phyloP scores from a whole-genome alignment of 1,140 invertebrate genomes.

The Drosophila nikananu region DNA sequence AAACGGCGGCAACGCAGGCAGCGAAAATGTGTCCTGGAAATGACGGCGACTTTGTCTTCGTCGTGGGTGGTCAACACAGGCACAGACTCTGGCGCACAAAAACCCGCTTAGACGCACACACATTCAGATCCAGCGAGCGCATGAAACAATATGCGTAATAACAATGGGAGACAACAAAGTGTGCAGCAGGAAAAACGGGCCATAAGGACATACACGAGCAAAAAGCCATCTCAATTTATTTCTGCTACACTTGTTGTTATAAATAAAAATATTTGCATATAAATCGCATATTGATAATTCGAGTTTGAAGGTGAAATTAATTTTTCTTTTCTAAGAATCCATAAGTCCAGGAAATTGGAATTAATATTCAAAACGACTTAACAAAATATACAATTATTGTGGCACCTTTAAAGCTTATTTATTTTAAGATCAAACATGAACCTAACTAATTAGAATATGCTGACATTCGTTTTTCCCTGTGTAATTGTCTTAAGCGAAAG shows the following conservation, averaged over 20 bases:
- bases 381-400: not conserved
- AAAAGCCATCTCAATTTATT: not conserved
- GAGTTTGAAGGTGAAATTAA: too few species aligned
- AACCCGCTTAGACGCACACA: constrained; percentile 31
- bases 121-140: constrained; percentile 21
- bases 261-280: too few species aligned
- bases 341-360: too few species aligned
- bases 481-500: not conserved
- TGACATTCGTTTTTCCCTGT: not conserved
- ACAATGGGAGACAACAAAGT: constrained; percentile 67
- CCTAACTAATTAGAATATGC: not conserved
- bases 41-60: constrained; percentile 69
- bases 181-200: constrained; percentile 54
- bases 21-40: constrained; percentile 73
- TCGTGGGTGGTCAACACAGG: constrained; percentile 47
- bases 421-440: not conserved
- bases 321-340: too few species aligned
- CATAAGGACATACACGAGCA: constrained; percentile 33
- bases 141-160: constrained; percentile 58
- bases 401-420: not conserved
- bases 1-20: constrained; percentile 55
- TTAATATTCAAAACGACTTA: too few species aligned
- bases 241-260: not conserved
- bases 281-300: not conserved
- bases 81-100: constrained; percentile 15